These are phyloP conservation scores for Fabriciana adippe DNA, from an alignment of 2,888 invertebrate genomes.

Conservation along the genomic window DNA sequence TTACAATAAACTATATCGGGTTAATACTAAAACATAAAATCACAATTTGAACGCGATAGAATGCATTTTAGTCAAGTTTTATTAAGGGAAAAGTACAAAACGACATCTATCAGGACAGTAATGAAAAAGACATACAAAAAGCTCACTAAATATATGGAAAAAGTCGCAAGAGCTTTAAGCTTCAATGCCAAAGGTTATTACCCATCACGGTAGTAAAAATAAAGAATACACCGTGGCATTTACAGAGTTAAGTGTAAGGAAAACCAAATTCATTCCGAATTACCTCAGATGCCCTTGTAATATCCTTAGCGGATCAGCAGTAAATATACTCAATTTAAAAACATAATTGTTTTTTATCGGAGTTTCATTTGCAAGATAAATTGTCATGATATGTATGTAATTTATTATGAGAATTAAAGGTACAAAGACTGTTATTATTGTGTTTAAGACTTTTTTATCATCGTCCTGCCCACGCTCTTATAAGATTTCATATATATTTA, in stretches of 20 bases:
- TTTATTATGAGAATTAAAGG: slow-evolving; percentile 2
- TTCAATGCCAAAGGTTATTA: slow-evolving; percentile 11
- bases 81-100: too few species aligned
- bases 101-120: too few species aligned
- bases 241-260: slow-evolving; percentile 18
- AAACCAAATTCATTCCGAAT: slow-evolving; percentile 25
- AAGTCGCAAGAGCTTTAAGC: slow-evolving; percentile 9
- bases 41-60: too few species aligned
- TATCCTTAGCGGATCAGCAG: slow-evolving; percentile 24
- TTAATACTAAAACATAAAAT: too few species aligned
- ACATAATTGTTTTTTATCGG: slow-evolving; percentile 25
- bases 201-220: slow-evolving; percentile 19
- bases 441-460: neutral
- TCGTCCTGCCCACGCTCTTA: slow-evolving; percentile 5
- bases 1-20: too few species aligned
- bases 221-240: slow-evolving; percentile 13
- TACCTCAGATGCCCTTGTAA: slow-evolving; percentile 27
- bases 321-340: slow-evolving; percentile 21
- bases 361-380: slow-evolving; percentile 30
- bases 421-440: slow-evolving; percentile 5
- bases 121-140: slow-evolving; percentile 11
- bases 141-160: neutral
- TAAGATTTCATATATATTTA: neutral
- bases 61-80: too few species aligned
- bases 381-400: slow-evolving; percentile 17